Evolutionary conservation across 64 coral and sea anemone genomes (phyloP), one percentile per base, ranked within the genome.

Genomic region (Actinia tenebrosa): DNA sequence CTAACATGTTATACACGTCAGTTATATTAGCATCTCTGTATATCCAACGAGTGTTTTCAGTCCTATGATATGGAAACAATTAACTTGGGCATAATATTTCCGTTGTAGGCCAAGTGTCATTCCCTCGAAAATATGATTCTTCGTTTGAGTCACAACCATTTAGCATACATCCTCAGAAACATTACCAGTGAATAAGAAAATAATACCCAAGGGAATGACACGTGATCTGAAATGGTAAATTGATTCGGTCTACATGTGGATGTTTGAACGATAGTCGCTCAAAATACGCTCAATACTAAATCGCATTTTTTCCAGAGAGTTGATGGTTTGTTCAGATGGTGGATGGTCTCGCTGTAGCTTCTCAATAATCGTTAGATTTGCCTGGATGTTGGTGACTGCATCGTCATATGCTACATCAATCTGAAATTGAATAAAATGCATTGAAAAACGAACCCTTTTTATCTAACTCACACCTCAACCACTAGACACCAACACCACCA

Each of bases 381-480:
- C 44, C 22, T 81, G 79, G 50, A 81, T 81, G 46, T 53, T 81
- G 6, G 79, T 81, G 4, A 81, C 42, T 7, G 79, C 79, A 17
- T 81, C 79, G 1, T 81, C 79, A 20, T 81, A 19, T 50, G 79
- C 44, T 16, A 81, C 79, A 50, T 81, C 79, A 52, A 50, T 81
- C 79, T 81, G 79, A 81, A 81, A 53, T 75, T 14, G 69, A 75
- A 37, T 37, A 37, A 42, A 42, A 1, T 66, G 63, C n/a, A 11
- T 75, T 75, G 1, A 30, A 42, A 30, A 42, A 22, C 4, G 63
- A 19, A 23, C 20, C 3, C 18, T 23, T 66, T 66, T 19, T 7
- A 20, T 14, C 16, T 64, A 64, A 18, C 30, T 37, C 30, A 37
- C 30, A 37, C 30, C n/a, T n/a, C 30, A 0, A 37, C 30, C 30